Evolutionary conservation across 2,888 invertebrate species (phyloP).

Genomic region (Galeruca laticollis): DNA sequence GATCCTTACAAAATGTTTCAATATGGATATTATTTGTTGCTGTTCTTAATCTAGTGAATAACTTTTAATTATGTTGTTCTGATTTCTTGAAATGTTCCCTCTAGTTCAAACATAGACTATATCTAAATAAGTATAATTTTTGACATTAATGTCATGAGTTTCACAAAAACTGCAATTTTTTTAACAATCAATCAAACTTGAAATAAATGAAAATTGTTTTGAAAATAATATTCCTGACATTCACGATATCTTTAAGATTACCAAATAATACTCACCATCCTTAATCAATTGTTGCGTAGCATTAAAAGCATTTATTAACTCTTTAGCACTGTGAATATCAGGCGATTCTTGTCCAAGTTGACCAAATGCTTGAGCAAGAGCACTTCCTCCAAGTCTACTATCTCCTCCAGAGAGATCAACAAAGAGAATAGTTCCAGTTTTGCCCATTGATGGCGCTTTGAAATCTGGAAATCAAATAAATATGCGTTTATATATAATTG

Average conservation of each 20-base stretch:
- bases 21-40: too few relatives aligned
- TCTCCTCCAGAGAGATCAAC: constrained; percentile 82
- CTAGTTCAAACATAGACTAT: too few relatives aligned
- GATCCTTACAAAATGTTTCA: too few relatives aligned
- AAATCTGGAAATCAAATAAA: constrained; percentile 80
- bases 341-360: constrained; percentile 78
- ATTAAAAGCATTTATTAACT: constrained; percentile 82
- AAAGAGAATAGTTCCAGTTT: constrained; percentile 78
- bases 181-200: too few relatives aligned
- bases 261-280: constrained; percentile 65
- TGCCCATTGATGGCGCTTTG: constrained; percentile 74
- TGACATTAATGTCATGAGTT: too few relatives aligned
- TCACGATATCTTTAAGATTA: neutral
- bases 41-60: too few relatives aligned
- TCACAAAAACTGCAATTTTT: too few relatives aligned
- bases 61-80: too few relatives aligned
- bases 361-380: constrained; percentile 88
- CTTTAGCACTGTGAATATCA: constrained; percentile 79
- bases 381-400: constrained; percentile 89
- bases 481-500: neutral
- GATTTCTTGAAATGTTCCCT: too few relatives aligned
- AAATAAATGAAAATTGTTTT: too few relatives aligned
- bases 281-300: constrained; percentile 86
- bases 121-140: too few relatives aligned
- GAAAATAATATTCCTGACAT: neutral